These are phyloP conservation scores for Champsocephalus esox DNA, from an alignment of 2,797 vertebrate genomes.

Conservation along the genomic window DNA sequence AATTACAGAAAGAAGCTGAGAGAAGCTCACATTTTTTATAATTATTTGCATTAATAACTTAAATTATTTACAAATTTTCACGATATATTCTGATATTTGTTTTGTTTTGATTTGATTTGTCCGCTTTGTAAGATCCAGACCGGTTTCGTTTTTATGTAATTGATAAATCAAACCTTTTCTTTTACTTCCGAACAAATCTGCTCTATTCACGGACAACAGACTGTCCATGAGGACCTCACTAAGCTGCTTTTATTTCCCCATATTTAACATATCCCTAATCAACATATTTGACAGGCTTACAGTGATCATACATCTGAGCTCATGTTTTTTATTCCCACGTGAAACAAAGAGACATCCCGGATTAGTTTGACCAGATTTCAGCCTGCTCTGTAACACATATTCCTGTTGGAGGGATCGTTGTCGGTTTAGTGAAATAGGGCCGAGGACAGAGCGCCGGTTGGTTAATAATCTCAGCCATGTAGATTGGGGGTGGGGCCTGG, in stretches of 20 bases:
- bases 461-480: conserved; percentile 56
- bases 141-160: background rate
- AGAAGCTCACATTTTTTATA: no score
- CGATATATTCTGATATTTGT: no score
- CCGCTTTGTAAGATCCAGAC: background rate
- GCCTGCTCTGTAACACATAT: conserved; percentile 38
- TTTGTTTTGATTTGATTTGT: background rate
- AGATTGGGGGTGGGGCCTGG: conserved; percentile 13
- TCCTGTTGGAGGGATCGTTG: conserved; percentile 26
- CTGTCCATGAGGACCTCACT: background rate
- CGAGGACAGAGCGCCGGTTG: conserved; percentile 4
- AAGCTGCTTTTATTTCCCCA: conserved; percentile 5
- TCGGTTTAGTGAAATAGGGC: conserved; percentile 18
- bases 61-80: no score
- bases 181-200: background rate
- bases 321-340: conserved; percentile 13
- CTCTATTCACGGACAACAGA: background rate
- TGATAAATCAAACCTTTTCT: background rate
- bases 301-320: conserved; percentile 13
- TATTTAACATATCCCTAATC: conserved; percentile 28
- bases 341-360: conserved; percentile 29
- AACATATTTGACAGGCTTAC: conserved; percentile 22
- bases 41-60: no score
- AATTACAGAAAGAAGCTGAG: no score
- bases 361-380: conserved; percentile 42